Evolutionary conservation across 2,797 vertebrate species (phyloP).

Genomic region (Leuciscus waleckii): DNA sequence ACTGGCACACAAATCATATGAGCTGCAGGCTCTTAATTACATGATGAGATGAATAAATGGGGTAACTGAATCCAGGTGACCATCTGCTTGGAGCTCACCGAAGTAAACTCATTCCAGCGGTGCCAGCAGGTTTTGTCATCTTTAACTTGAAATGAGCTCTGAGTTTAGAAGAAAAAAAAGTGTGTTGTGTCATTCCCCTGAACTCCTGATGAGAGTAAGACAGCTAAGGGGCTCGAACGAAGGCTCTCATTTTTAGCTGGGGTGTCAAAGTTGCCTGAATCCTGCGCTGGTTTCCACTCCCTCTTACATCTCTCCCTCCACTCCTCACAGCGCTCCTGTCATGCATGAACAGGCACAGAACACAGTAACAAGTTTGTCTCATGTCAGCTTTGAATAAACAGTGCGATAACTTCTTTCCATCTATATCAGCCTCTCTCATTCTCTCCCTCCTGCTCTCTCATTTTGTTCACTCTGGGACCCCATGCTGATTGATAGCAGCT

Average conservation of each 20-base stretch:
- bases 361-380: constrained; percentile 77
- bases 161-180: constrained; percentile 18
- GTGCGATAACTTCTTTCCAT: constrained; percentile 63
- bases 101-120: background rate
- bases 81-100: constrained; percentile 68
- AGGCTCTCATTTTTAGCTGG: constrained; percentile 57
- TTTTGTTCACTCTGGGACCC: constrained; percentile 67
- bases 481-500: constrained; percentile 72
- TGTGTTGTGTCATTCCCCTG: constrained; percentile 42
- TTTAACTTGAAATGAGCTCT: constrained; percentile 42
- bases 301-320: constrained; percentile 63
- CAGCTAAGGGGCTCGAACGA: constrained; percentile 49
- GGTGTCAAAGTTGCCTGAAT: constrained; percentile 60
- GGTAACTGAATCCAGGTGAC: constrained; percentile 78
- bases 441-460: constrained; percentile 53
- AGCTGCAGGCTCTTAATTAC: constrained; percentile 72
- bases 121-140: background rate
- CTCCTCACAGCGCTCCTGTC: constrained; percentile 73
- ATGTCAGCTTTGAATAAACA: constrained; percentile 77
- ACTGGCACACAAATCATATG: constrained; percentile 46
- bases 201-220: constrained; percentile 49
- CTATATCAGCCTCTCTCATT: constrained; percentile 25
- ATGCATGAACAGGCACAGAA: constrained; percentile 69
- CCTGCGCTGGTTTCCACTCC: constrained; percentile 50
- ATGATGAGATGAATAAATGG: constrained; percentile 77